A percentile compares a stretch with the other conserved stretches of the same genome.
Conservation (phyloP, 2,113 vertebrate species). For the Andinoacara biseriatus region DNA sequence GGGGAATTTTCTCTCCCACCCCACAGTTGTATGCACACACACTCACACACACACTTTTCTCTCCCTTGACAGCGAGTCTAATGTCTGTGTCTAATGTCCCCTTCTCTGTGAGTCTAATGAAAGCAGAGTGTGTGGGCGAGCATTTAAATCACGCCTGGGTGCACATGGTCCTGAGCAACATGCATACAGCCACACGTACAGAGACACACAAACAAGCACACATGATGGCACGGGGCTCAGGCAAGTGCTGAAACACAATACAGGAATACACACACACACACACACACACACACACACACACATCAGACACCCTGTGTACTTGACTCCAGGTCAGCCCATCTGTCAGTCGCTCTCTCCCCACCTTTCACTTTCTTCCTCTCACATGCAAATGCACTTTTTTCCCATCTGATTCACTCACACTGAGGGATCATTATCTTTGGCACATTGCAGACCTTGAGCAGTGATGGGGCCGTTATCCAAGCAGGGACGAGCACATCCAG, state of each 20-base stretch:
- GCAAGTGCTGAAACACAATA: conserved; percentile 5
- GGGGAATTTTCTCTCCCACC: neutral
- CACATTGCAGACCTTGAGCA: conserved; percentile 39
- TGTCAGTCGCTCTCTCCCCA: conserved; percentile 31
- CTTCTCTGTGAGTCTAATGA: conserved; percentile 66
- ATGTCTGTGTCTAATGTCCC: conserved; percentile 15
- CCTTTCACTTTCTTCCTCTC: conserved; percentile 23
- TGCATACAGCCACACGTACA: conserved; percentile 2
- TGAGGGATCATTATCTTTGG: conserved; percentile 56
- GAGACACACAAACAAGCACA: neutral
- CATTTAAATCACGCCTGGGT: conserved; percentile 44
- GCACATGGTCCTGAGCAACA: conserved; percentile 46
- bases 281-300: neutral
- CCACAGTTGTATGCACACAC: neutral
- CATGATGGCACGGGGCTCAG: neutral
- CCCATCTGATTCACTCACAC: conserved; percentile 16
- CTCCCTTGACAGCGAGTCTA: conserved; percentile 34
- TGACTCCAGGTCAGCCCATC: conserved; percentile 44
- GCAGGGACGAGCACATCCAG: conserved; percentile 21
- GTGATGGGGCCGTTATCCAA: conserved; percentile 22
- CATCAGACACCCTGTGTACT: neutral
- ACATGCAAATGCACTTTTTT: conserved; percentile 44
- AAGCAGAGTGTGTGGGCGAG: conserved; percentile 63
- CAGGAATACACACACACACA: conserved; percentile 14
- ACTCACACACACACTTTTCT: conserved; percentile 15